Evolutionary conservation across 2,797 vertebrate genomes (phyloP), one percentile per base, ranked within the genome.

Genomic region (Crocidura indochinensis): DNA sequence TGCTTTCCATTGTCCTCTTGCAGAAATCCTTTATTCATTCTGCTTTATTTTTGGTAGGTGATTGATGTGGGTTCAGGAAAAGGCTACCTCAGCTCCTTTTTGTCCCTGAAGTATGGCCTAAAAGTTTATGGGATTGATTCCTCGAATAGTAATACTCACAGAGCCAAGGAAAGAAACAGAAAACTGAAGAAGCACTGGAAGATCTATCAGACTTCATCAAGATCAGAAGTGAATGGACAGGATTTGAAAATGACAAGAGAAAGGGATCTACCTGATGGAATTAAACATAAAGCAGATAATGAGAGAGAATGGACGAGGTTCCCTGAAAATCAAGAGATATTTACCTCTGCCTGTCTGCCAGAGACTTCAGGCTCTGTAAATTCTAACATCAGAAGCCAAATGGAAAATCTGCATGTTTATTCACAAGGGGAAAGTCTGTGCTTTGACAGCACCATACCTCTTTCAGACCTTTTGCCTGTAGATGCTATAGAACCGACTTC

Each of bases 41-140:
- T 97, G 5, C 75, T 47, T 90, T 95, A 64, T 74, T 77, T 72
- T 22, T 44, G 85, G 62, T 97, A 99, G 99, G 98, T 99, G 51
- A 98, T 99, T 94, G 99, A 99, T 47, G 97, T 99, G 84, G 99
- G 99, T 87, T 99, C 99, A 31, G 99, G 99, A 77, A 99, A 99
- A 97, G 99, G 99, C 87, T 99, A 99, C 96, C 97, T 99, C 94
- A 99, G 99, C 97, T 99, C 99, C 10, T 99, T 98, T 97, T 98
- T 99, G 96, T 99, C 99, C 26, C 97, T 99, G 98, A 98, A 98
- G 51, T 99, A 99, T 80, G 98, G 98, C 94, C 98, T 99, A 84
- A 98, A 97, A 83, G 99, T 99, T 94, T 99, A 99, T 91, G 99
- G 99, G 96, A 99, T 99, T 15, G 99, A 99, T 97, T 99, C 99